Percentiles rank a stretch among this genome's conserved stretches.
phyloP scores from a whole-genome alignment of 1,140 invertebrate genomes.

The Daktulosphaira vitifoliae region DNA sequence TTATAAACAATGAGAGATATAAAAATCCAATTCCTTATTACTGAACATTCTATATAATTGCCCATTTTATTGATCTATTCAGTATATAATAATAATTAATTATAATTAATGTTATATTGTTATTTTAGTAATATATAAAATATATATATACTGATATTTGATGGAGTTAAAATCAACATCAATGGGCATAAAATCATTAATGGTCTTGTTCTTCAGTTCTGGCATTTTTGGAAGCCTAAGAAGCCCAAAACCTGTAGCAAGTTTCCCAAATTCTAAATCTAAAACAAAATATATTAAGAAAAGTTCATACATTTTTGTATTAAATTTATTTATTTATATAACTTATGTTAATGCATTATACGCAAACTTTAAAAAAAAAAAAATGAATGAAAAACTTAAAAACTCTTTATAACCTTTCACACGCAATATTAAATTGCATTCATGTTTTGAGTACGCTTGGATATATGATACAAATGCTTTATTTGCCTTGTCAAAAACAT shows the following conservation, averaged over 20 bases:
- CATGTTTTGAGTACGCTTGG: constrained; percentile 89
- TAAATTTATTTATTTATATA: too few relatives aligned
- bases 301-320: too few relatives aligned
- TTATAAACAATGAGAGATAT: too few relatives aligned
- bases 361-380: too few relatives aligned
- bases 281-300: constrained; percentile 38
- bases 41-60: too few relatives aligned
- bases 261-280: constrained; percentile 76
- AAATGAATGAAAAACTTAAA: too few relatives aligned
- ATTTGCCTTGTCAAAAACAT: constrained; percentile 78
- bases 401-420: constrained; percentile 43
- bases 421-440: constrained; percentile 81
- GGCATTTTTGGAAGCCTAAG: constrained; percentile 89
- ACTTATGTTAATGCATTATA: too few relatives aligned
- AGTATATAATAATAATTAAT: neutral
- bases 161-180: constrained; percentile 67
- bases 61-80: too few relatives aligned
- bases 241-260: constrained; percentile 82
- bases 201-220: constrained; percentile 67
- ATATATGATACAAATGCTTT: constrained; percentile 93
- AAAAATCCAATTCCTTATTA: too few relatives aligned
- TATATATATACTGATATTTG: constrained; percentile 52
- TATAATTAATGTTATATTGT: constrained; percentile 7
- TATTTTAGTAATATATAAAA: too few relatives aligned
- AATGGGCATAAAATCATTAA: constrained; percentile 56